Conservation (phyloP, 2,113 vertebrate species). For the Leiothrix lutea region DNA sequence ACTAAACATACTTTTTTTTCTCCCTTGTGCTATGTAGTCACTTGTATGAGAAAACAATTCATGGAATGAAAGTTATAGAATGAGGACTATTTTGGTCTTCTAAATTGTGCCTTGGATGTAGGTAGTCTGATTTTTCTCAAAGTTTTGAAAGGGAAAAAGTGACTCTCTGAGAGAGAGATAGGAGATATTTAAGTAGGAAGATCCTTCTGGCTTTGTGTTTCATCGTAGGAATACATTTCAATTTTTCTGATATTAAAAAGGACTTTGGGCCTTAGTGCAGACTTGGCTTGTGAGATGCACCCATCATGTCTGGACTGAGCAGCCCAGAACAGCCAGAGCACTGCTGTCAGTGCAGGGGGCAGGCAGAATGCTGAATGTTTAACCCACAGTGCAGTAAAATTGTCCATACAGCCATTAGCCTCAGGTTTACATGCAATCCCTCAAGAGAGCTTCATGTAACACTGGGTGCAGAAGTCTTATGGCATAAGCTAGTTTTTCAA, state of each 20-base stretch:
- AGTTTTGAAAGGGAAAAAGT: not conserved
- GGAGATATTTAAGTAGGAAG: not conserved
- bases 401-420: not conserved
- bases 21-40: not conserved
- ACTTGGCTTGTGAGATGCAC: not conserved
- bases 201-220: not conserved
- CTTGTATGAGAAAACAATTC: not conserved
- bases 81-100: not conserved
- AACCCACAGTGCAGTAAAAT: not conserved
- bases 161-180: not conserved
- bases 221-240: not conserved
- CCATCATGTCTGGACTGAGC: not conserved
- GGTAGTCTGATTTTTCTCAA: not conserved
- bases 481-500: not conserved
- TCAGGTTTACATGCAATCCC: not conserved
- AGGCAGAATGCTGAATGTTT: not conserved
- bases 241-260: not conserved
- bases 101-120: not conserved
- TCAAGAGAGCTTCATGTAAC: not conserved
- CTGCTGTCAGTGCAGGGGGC: too few relatives aligned
- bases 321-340: not conserved
- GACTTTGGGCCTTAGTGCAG: not conserved
- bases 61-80: not conserved
- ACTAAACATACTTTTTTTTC: not conserved
- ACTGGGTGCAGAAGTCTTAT: not conserved